A percentile compares a stretch with the other conserved stretches of the same genome.
These are phyloP conservation scores for Pitangus sulphuratus DNA, from an alignment of 2,797 vertebrate genomes.

Conservation along the genomic window DNA sequence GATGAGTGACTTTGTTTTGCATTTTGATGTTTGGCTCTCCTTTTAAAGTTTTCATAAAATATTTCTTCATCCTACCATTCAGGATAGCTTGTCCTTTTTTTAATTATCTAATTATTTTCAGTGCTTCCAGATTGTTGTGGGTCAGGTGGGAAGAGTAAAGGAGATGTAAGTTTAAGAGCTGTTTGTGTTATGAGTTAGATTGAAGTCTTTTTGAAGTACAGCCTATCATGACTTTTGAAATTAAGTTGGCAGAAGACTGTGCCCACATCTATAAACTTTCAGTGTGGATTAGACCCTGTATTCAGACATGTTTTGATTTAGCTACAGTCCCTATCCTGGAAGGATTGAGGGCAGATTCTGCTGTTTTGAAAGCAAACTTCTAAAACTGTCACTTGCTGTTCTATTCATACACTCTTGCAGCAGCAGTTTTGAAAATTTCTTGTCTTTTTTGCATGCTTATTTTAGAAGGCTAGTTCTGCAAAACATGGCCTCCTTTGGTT, in stretches of 20 bases:
- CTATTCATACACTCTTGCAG: constrained; percentile 13
- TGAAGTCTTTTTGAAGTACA: not conserved
- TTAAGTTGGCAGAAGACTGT: not conserved
- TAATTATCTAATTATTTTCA: not conserved
- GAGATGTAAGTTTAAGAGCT: not conserved
- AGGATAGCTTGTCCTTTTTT: not conserved
- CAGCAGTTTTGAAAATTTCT: constrained; percentile 10
- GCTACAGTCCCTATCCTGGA: not conserved
- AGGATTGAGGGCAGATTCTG: constrained; percentile 33
- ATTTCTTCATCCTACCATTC: not conserved
- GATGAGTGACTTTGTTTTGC: not conserved
- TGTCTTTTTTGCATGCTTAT: constrained; percentile 28
- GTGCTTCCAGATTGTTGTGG: not conserved
- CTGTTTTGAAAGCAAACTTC: constrained; percentile 5
- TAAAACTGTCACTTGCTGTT: constrained; percentile 59
- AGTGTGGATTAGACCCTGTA: not conserved
- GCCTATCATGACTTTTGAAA: not conserved
- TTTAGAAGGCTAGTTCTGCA: constrained; percentile 7
- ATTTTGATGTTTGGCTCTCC: not conserved
- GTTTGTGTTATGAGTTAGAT: not conserved
- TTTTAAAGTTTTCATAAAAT: not conserved
- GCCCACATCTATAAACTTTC: not conserved
- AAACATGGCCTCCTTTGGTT: not conserved
- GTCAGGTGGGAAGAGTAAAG: not conserved
- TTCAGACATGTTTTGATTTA: not conserved